phyloP scores from a whole-genome alignment of 30 jellyfish, hydroid and myxozoan genomes.

The Cassiopea xamachana region DNA sequence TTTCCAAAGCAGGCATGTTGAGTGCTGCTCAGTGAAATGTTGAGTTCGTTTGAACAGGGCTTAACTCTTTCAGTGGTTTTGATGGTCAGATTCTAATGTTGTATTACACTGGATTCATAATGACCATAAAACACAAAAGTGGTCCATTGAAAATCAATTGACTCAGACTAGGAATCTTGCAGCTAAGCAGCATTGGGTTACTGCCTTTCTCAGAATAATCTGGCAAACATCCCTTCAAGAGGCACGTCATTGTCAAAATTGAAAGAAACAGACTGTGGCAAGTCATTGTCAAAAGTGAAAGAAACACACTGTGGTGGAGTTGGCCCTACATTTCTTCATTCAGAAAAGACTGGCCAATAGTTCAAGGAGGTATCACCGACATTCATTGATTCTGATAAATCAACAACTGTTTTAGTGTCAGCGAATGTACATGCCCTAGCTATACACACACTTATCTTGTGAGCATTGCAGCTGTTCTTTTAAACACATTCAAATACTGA shows the following conservation, averaged over 20 bases:
- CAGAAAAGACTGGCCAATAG: constrained; percentile 9
- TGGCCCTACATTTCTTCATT: constrained; percentile 25
- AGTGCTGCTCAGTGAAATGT: too few relatives aligned
- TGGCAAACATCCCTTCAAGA: constrained; percentile 37
- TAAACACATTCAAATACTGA: constrained; percentile 24
- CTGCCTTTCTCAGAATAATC: constrained; percentile 13
- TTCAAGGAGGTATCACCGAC: neutral
- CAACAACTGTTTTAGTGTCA: neutral
- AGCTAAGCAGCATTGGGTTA: constrained; percentile 14
- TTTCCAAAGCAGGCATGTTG: too few relatives aligned
- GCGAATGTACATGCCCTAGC: neutral
- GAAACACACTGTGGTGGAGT: constrained; percentile 24
- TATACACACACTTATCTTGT: constrained; percentile 5
- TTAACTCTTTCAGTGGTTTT: neutral
- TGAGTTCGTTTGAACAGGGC: too few relatives aligned
- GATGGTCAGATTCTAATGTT: constrained; percentile 48
- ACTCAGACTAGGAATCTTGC: neutral
- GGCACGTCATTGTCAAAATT: constrained; percentile 23
- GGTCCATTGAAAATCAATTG: constrained; percentile 14
- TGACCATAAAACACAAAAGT: neutral
- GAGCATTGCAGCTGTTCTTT: constrained; percentile 27
- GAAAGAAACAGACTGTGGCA: too few relatives aligned
- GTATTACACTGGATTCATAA: constrained; percentile 34
- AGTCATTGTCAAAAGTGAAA: too few relatives aligned
- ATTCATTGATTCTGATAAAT: neutral